Conservation (phyloP, 2,113 vertebrate genomes). For the Alces alces region DNA sequence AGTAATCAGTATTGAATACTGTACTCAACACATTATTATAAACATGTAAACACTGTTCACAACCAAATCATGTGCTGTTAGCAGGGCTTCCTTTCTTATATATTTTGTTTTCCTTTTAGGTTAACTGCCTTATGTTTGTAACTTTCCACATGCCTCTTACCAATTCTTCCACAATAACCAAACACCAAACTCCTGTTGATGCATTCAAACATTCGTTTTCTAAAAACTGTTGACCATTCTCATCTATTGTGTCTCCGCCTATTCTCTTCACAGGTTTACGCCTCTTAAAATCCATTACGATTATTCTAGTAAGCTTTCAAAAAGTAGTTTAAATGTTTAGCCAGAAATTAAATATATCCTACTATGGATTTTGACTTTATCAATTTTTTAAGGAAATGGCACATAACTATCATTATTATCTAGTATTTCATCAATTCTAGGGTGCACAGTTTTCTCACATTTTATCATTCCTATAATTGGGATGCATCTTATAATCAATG, state of each 20-base stretch:
- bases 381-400: background rate
- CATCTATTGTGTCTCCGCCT: background rate
- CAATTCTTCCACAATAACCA: background rate
- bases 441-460: background rate
- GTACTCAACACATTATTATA: background rate
- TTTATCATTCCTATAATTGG: background rate
- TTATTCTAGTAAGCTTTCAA: constrained; percentile 8
- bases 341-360: background rate
- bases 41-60: background rate
- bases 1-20: background rate
- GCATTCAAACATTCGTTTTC: background rate
- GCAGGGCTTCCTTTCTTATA: background rate
- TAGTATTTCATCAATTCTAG: background rate
- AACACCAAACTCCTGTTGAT: background rate
- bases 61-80: background rate
- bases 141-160: background rate
- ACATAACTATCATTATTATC: background rate
- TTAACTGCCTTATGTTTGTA: background rate
- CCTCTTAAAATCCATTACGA: background rate
- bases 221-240: background rate
- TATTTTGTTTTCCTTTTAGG: background rate
- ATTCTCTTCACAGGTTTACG: background rate
- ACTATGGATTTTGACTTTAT: background rate
- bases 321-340: background rate
- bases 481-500: background rate